phyloP scores from a whole-genome alignment of 1,140 invertebrate genomes.

The Drosophila kikkawai region DNA sequence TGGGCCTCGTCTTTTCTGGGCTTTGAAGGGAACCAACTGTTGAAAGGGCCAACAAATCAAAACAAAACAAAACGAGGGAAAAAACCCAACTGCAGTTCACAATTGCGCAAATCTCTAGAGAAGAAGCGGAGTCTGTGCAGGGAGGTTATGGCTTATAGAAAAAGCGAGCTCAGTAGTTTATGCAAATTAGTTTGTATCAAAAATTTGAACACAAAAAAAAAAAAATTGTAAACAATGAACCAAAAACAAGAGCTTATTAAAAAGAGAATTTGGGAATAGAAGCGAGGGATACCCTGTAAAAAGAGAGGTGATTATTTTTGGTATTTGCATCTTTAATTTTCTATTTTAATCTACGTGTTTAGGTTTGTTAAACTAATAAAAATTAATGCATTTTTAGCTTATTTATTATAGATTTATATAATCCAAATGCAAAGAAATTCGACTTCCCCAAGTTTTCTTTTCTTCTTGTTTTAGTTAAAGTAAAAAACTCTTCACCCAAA shows the following conservation, averaged over 20 bases:
- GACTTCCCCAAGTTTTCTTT: not conserved
- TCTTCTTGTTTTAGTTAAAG: not conserved
- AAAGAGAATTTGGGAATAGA: not conserved
- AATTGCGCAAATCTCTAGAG: slow-evolving; percentile 58
- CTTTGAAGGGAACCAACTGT: slow-evolving; percentile 35
- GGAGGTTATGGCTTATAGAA: not conserved
- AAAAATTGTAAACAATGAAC: slow-evolving; percentile 17
- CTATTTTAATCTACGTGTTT: too few species aligned
- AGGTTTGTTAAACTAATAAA: not conserved
- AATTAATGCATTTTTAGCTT: too few species aligned
- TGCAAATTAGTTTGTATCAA: slow-evolving; percentile 54
- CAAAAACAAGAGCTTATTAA: not conserved
- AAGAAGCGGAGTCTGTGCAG: slow-evolving; percentile 19
- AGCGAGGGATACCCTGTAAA: not conserved
- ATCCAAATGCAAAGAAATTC: not conserved
- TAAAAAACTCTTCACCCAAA: not conserved
- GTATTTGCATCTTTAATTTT: not conserved
- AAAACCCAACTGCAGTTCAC: slow-evolving; percentile 50
- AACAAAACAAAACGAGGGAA: slow-evolving; percentile 22
- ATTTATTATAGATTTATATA: not conserved
- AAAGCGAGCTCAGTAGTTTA: slow-evolving; percentile 29
- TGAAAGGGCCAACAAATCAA: slow-evolving; percentile 52
- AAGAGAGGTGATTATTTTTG: not conserved
- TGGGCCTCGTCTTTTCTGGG: slow-evolving; percentile 49
- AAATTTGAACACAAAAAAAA: not conserved